Evolutionary conservation across 1,140 invertebrate species (phyloP), one percentile per base, ranked within the genome.

Genomic region (Ylistrum balloti): DNA sequence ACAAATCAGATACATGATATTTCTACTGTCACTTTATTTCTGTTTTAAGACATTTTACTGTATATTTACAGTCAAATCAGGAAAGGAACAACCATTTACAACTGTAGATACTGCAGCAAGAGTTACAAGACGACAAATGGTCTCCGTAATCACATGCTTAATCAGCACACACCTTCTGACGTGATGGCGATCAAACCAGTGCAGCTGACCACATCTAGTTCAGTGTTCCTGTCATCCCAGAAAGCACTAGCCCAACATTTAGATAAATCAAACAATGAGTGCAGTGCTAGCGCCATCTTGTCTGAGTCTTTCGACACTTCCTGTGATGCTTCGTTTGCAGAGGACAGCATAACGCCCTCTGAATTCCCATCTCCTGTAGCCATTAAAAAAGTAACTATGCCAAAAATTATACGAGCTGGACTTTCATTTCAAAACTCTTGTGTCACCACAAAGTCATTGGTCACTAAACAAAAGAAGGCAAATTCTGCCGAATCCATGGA

Each of bases 91-190:
- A 98, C 98, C 96, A 97, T 97, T 7, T 98, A 97, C 95, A 97
- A 97, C 95, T 98, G 98, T 96, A 97, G 56, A n/a, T 74, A 97
- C 94, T 98, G 98, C 96, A 98, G 98, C 90, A 98, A 98, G 96
- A 98, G 97, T 94, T 98, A 98, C 96, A 98, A 98, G 95, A 98
- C 98, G 86, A 96, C 97, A 20, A 97, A 98, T 95, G 97, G 98
- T 38, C 96, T 98, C 92, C 98, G 97, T 93, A 97, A 97, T 93
- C 98, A 98, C 91, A 92, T 88, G 33, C 86, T 93, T 32, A 89
- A 91, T 5, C 93, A 95, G 45, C 95, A 96, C 56, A 90, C 91
- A 7, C 56, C 56, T 28, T 1, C 56, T 2, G 56, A 74, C 17
- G 56, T 74, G 1, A 74, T 74, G 56, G 56, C 56, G 56, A 28